These are phyloP conservation scores for Sardina pilchardus DNA, from an alignment of 2,113 vertebrate species.

Conservation along the genomic window DNA sequence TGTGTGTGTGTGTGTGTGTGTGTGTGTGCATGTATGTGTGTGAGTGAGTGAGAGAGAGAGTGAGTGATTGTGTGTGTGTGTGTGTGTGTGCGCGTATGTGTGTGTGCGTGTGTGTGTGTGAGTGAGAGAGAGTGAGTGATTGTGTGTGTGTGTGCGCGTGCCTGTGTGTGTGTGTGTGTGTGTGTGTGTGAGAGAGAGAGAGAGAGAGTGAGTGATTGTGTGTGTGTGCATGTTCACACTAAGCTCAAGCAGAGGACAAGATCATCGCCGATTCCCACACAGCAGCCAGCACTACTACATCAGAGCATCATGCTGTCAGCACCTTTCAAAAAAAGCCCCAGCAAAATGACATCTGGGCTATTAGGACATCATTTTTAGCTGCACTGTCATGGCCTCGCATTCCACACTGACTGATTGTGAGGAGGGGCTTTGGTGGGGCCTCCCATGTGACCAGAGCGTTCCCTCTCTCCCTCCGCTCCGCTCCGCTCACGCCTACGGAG, in stretches of 20 bases:
- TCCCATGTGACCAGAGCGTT: constrained; percentile 46
- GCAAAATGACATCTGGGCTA: constrained; percentile 70
- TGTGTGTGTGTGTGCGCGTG: not conserved
- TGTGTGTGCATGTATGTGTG: not conserved
- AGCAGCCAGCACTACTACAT: constrained; percentile 47
- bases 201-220: not conserved
- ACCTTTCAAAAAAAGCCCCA: constrained; percentile 56
- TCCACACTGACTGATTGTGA: constrained; percentile 60
- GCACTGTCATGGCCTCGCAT: constrained; percentile 57
- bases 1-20: not conserved
- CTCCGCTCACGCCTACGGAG: not conserved
- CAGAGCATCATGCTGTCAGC: constrained; percentile 70
- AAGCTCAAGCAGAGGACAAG: constrained; percentile 57
- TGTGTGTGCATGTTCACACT: not conserved
- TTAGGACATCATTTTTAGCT: constrained; percentile 72
- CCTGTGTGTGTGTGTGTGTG: not conserved
- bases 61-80: not conserved
- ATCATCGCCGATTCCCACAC: constrained; percentile 63
- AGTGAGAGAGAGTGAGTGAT: not conserved
- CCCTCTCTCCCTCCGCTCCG: constrained; percentile 50
- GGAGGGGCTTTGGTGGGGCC: constrained; percentile 41
- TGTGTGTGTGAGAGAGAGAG: not conserved
- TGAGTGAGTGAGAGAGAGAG: not conserved
- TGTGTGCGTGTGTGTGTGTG: not conserved
- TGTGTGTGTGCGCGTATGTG: not conserved